These are phyloP conservation scores for Lepidothrix coronata DNA, from an alignment of 2,113 vertebrate genomes.

Conservation along the genomic window DNA sequence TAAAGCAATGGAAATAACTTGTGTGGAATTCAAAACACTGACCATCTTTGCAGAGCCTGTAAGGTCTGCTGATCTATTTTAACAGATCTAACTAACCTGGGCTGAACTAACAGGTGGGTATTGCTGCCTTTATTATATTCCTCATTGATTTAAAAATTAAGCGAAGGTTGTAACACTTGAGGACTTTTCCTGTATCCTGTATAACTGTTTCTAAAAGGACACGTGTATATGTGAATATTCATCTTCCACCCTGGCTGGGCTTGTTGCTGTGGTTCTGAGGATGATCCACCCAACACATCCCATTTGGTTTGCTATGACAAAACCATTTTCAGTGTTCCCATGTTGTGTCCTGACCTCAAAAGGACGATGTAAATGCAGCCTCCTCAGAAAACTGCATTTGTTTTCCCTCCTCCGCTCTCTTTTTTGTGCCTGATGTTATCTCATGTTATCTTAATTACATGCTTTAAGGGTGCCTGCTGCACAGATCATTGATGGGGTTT, in stretches of 20 bases:
- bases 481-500: slow-evolving; percentile 66
- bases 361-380: neutral
- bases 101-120: neutral
- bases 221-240: neutral
- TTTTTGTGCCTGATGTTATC: slow-evolving; percentile 55
- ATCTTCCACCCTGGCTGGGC: neutral
- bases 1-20: neutral
- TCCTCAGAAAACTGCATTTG: slow-evolving; percentile 26
- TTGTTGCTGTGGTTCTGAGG: neutral
- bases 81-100: no score
- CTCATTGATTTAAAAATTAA: neutral
- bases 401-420: neutral
- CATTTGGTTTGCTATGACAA: neutral
- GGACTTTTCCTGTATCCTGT: neutral
- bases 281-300: neutral
- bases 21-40: neutral
- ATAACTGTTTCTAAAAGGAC: neutral
- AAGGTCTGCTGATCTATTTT: neutral
- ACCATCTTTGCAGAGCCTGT: neutral
- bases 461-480: slow-evolving; percentile 60
- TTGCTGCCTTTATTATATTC: neutral
- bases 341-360: slow-evolving; percentile 24
- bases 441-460: slow-evolving; percentile 67
- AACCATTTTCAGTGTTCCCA: neutral
- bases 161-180: neutral